Evolutionary conservation across 2,797 vertebrate genomes (phyloP), one percentile per base, ranked within the genome.

Genomic region (Babyrousa celebensis): DNA sequence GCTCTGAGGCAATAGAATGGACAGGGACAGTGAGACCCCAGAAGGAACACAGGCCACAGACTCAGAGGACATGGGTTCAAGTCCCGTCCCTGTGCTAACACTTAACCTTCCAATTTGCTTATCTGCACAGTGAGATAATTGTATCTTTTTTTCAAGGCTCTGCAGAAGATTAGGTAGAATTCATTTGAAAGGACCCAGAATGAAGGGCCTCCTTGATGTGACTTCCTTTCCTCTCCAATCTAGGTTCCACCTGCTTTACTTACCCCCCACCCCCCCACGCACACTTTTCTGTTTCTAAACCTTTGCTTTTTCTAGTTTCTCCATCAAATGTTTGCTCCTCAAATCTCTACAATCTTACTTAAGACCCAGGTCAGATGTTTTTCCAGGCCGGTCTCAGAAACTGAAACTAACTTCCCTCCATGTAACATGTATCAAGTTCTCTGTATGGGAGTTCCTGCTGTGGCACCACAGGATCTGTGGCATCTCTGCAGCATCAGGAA

Each of bases 201-300:
- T 0, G 12, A 52, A 79, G 21, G 11, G 16, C 4, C 32, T 17
- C 10, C 18, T 88, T 32, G 20, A 1, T 6, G 7, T 48, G 62
- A 71, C 21, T n/a, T 56, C 27, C 18, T 58, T 68, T 63, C 18
- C 56, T 84, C 71, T 79, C 43, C 54, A 11, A 0, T 52, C 25
- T 72, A 17, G 48, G 11, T 12, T 94, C 65, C 36, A 18, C 52
- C 32, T 80, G 43, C 56, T 43, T 80, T 32, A 29, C 17, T 32
- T 48, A 48, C 36, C 10, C 8, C 5, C 29, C 23, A 62, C 16
- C 23, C n/a, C 40, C 20, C 6, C 0, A 0, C 12, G 17, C 2
- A 32, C 32, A 60, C 32, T 62, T 29, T 95, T 56, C 68, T 71
- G n/a, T n/a, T 70, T 74, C 72, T 56, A 9, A 6, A 15, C 6